Base-by-base conservation (phyloP, 2,888 invertebrate genomes). In the Apamea sordens region DNA sequence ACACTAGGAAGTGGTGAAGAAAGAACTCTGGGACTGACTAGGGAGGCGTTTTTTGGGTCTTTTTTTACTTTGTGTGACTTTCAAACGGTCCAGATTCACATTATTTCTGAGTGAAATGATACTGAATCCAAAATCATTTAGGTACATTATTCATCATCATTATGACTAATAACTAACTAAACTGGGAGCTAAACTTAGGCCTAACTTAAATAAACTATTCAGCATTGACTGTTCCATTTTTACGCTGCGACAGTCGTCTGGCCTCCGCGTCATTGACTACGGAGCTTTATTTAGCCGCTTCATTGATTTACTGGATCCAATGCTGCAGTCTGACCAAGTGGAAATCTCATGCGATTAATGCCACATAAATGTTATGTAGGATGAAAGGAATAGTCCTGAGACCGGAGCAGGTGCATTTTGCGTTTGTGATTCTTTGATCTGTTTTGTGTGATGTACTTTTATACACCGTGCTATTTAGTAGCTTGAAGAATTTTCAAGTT, bases 221-320 rank as follows among this genome's bases (percentile, higher is more conserved):
- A 64, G 8, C 11, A 56, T 47, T 21, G 50, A n/a, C 24, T 80
- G 74, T 76, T 82, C 50, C 59, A 82, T 67, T 76, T 67, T 82
- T 44, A 67, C 59, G 24, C 59, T 56, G 79, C 50, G 68, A 50
- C 56, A 84, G 56, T 78, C 47, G 47, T 79, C 53, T 70, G 50
- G 18, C 15, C 50, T 56, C n/a, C n/a, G 67, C 63, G 24, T 63
- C 61, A 63, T 84, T 68, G 36, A 41, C 11, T 41, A 50, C 53
- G 41, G 36, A 18, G 68, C 41, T 84, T 79, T 73, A 69, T 84
- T 69, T 84, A 69, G 50, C 41, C 56, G 79, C 68, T 64, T 73
- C 80, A 84, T 64, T 84, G 56, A 84, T 82, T 82, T 36, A 78
- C 50, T 78, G 50, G 56, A 59, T 65, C 78, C 70, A 83, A 77